Evolutionary conservation across 2,113 vertebrate species (phyloP).

Genomic region (Asarcornis scutulata): DNA sequence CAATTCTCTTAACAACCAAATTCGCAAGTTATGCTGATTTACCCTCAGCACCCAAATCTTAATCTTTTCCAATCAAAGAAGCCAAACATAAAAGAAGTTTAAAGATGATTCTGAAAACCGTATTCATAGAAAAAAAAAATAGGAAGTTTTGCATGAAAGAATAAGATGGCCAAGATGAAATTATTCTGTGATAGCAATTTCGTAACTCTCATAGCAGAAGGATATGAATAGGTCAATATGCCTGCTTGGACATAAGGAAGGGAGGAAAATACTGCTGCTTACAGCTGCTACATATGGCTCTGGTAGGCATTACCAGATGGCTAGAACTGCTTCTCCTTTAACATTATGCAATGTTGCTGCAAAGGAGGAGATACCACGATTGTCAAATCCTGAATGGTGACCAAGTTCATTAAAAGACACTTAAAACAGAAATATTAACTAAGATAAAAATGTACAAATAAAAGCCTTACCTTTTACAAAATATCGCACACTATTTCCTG

Average conservation of each 20-base stretch:
- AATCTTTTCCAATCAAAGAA: background rate
- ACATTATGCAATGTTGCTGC: background rate
- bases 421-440: background rate
- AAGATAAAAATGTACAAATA: background rate
- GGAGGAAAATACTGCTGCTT: slow-evolving; percentile 46
- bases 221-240: background rate
- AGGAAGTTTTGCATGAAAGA: background rate
- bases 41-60: background rate
- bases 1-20: background rate
- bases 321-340: background rate
- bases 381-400: background rate
- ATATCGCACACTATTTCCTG: background rate
- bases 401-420: background rate
- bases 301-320: slow-evolving; percentile 48
- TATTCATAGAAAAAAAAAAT: background rate
- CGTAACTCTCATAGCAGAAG: background rate
- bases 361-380: background rate
- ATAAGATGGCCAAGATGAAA: background rate
- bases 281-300: slow-evolving; percentile 45
- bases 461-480: background rate
- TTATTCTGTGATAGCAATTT: background rate
- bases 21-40: background rate
- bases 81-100: background rate
- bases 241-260: slow-evolving; percentile 34
- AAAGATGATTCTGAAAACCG: background rate